Base-by-base conservation (phyloP, 2,113 vertebrate genomes). In the Chinchilla lanigera region DNA sequence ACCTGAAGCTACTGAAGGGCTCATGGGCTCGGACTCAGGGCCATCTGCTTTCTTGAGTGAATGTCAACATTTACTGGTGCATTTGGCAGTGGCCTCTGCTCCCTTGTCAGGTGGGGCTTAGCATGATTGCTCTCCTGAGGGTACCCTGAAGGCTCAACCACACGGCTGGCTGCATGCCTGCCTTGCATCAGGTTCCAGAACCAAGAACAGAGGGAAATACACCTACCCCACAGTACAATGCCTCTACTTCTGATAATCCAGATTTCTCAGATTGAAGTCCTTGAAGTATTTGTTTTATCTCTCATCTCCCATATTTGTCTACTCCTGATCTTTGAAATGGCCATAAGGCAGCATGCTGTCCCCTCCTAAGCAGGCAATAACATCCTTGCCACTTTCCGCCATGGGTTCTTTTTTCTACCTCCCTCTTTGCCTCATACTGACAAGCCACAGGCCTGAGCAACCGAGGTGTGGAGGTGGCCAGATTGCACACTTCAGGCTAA, bases 271-370 rank as follows among this genome's bases (percentile, higher is more conserved):
- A 96, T 93, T 33, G 7, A 90, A 71, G 16, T 60, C n/a, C 54
- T 47, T 84, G 69, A 95, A 58, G 63, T 84, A 92, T 75, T 77
- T 92, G 16, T 61, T 89, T 78, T 61, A 33, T 89, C 71, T 92
- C 47, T 38, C 89, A 47, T 77, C 44, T 75, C 89, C 60, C 22
- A 41, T 86, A n/a, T 89, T 78, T 89, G 91, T 95, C 81, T 63
- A 92, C 67, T 92, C n/a, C 58, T 77, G 56, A 90, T 65, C 94
- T 93, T 88, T 63, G 38, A 92, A 93, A 65, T 85, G 56, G 77
- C 63, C 44, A 83, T 4, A 38, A 5, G 69, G 11, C 52, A 33
- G 12, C 26, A 87, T 41, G 30, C 14, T 89, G 35, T 41, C 56
- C 35, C 84, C 9, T 89, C 75, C 16, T 63, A 89, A 91, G 38